Evolutionary conservation across 2,888 invertebrate genomes (phyloP).

Genomic region (Tribolium freemani): DNA sequence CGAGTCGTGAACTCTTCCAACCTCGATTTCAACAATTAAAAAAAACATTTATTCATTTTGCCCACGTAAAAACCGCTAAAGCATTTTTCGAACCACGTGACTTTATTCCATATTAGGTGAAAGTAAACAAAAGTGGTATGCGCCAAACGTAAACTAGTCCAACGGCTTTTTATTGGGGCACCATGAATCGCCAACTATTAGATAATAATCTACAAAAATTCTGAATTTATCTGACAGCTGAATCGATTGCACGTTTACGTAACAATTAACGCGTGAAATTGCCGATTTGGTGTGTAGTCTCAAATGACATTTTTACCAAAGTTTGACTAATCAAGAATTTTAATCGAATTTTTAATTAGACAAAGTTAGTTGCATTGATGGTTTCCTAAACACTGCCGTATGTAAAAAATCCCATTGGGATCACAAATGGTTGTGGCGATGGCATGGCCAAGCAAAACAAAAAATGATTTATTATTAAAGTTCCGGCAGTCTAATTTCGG

Average conservation of each 20-base stretch:
- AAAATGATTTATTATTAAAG: no score
- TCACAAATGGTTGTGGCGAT: no score
- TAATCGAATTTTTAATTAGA: not conserved
- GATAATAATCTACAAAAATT: constrained; percentile 1
- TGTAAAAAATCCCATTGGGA: no score
- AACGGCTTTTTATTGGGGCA: constrained; percentile 21
- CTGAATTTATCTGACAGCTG: not conserved
- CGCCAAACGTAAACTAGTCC: constrained; percentile 25
- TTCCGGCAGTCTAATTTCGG: no score
- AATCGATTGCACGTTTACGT: not conserved
- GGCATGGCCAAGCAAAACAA: no score
- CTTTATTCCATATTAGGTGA: constrained; percentile 37
- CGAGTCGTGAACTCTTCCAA: not conserved
- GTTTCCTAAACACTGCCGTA: no score
- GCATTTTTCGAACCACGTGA: constrained; percentile 20
- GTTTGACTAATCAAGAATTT: not conserved
- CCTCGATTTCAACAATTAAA: not conserved
- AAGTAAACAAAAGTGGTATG: constrained; percentile 42
- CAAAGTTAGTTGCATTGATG: no score
- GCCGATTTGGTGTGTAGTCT: not conserved
- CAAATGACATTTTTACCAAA: no score
- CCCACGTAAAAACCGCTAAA: not conserved
- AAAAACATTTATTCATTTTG: not conserved
- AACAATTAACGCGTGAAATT: not conserved
- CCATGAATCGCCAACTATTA: constrained; percentile 6